A percentile compares a stretch with the other conserved stretches of the same genome.
These are phyloP conservation scores for Danaus chrysippus DNA, from an alignment of 2,888 invertebrate genomes.

Conservation along the genomic window DNA sequence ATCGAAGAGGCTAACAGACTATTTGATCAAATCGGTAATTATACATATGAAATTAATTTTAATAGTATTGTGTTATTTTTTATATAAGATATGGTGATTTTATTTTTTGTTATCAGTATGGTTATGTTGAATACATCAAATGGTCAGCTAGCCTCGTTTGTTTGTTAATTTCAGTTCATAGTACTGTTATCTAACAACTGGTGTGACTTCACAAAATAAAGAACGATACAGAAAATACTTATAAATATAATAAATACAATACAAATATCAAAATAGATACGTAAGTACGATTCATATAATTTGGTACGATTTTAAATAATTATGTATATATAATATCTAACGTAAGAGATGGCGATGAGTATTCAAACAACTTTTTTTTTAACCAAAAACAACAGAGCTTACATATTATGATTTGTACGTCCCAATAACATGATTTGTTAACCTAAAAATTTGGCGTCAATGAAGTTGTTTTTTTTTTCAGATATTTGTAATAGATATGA, in stretches of 20 bases:
- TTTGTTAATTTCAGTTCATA: slow-evolving; percentile 3
- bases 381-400: slow-evolving; percentile 14
- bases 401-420: slow-evolving; percentile 12
- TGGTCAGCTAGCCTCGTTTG: background rate
- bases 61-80: too few relatives aligned
- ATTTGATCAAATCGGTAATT: background rate
- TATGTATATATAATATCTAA: slow-evolving; percentile 28
- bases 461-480: background rate
- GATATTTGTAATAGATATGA: too few relatives aligned
- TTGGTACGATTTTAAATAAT: slow-evolving; percentile 31
- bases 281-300: slow-evolving; percentile 36
- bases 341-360: slow-evolving; percentile 30
- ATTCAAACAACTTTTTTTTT: slow-evolving; percentile 27
- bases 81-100: too few relatives aligned
- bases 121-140: background rate
- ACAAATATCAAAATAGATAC: slow-evolving; percentile 38
- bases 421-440: slow-evolving; percentile 9
- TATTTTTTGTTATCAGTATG: too few relatives aligned
- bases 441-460: background rate
- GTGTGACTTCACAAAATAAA: slow-evolving; percentile 34
- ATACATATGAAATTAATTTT: too few relatives aligned
- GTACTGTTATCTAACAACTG: slow-evolving; percentile 23
- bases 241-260: slow-evolving; percentile 37
- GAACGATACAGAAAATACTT: slow-evolving; percentile 35
- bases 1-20: background rate